phyloP scores from a whole-genome alignment of 2,113 vertebrate species.

The Salminus brasiliensis region DNA sequence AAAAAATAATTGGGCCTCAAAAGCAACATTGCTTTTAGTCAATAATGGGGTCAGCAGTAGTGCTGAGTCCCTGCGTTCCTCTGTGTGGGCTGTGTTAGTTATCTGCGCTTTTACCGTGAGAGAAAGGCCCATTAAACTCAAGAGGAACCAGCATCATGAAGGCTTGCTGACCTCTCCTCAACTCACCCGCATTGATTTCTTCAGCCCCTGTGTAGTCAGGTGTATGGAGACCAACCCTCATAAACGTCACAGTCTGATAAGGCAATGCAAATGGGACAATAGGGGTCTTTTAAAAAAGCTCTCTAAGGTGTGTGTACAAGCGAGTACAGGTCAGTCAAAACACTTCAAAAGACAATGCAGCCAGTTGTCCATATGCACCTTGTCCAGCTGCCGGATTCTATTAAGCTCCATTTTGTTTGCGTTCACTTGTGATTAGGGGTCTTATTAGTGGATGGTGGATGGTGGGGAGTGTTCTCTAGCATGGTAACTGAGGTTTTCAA shows the following conservation, averaged over 20 bases:
- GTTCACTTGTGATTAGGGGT: neutral
- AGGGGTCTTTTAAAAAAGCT: neutral
- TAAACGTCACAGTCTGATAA: neutral
- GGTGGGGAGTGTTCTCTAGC: too few relatives aligned
- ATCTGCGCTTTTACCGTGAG: slow-evolving; percentile 22
- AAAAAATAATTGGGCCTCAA: slow-evolving; percentile 29
- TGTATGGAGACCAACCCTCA: neutral
- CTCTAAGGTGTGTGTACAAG: neutral
- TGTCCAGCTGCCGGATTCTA: neutral
- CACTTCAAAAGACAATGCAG: neutral
- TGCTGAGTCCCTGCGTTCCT: neutral
- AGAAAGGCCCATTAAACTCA: slow-evolving; percentile 27
- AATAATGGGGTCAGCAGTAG: slow-evolving; percentile 32
- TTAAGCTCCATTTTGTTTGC: neutral
- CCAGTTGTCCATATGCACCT: neutral
- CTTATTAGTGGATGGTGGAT: too few relatives aligned
- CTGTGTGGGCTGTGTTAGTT: slow-evolving; percentile 23
- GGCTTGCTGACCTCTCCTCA: slow-evolving; percentile 7
- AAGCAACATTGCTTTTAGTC: slow-evolving; percentile 30
- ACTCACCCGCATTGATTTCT: slow-evolving; percentile 18
- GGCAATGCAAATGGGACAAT: slow-evolving; percentile 2
- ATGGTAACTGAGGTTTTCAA: neutral
- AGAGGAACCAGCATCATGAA: neutral
- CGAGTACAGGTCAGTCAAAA: neutral
- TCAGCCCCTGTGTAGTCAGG: neutral